Conservation (phyloP, 2,113 vertebrate species). For the Protobothrops flavoviridis region DNA sequence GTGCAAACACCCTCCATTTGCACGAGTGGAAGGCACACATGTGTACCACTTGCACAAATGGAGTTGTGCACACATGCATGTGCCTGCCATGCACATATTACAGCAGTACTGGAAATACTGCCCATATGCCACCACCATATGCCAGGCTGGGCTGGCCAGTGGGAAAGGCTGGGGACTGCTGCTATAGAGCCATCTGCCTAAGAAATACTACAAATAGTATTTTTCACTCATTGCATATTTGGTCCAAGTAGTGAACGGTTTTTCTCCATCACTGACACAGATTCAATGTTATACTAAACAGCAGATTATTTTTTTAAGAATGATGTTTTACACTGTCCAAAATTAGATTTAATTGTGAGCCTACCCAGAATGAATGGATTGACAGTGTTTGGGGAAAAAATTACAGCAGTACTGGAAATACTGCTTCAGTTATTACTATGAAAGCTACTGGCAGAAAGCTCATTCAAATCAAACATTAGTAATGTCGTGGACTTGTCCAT, state of each 20-base stretch:
- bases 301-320: neutral
- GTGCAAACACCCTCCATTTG: neutral
- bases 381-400: neutral
- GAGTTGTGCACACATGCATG: neutral
- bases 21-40: neutral
- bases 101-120: no score
- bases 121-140: no score
- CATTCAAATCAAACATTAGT: neutral
- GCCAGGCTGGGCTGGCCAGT: neutral
- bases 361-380: neutral
- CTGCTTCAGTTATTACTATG: neutral
- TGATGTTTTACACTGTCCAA: neutral
- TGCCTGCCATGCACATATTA: no score
- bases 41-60: fast-evolving
- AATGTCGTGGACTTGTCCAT: neutral
- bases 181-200: neutral
- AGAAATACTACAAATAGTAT: neutral
- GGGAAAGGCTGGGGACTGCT: neutral
- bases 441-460: neutral
- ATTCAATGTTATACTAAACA: neutral
- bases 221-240: neutral
- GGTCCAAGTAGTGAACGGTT: neutral
- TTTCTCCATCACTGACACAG: neutral
- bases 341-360: neutral
- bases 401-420: neutral